phyloP scores from a whole-genome alignment of 2,113 vertebrate species.

The Hydrochoerus hydrochaeris region DNA sequence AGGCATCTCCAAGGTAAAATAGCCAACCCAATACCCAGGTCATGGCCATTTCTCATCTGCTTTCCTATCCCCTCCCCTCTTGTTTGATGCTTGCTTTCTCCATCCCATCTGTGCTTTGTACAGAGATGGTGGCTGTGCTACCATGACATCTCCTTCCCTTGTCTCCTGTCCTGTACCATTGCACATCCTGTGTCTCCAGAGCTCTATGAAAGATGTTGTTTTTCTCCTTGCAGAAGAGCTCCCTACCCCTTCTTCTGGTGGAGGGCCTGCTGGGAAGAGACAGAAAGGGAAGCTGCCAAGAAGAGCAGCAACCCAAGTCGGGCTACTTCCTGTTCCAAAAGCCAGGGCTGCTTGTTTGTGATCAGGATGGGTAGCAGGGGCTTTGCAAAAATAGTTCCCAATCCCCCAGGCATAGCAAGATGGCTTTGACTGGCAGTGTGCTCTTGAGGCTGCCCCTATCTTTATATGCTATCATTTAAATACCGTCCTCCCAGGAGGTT shows the following conservation, averaged over 20 bases:
- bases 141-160: not conserved
- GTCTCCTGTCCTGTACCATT: not conserved
- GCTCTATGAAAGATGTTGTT: not conserved
- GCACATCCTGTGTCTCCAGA: not conserved
- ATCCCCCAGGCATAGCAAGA: fast-evolving
- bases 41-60: not conserved
- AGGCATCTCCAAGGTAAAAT: not conserved
- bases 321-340: constrained; percentile 66
- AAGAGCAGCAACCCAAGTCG: constrained; percentile 4
- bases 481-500: not conserved
- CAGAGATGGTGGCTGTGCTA: not conserved
- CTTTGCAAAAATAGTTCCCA: not conserved
- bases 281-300: constrained; percentile 43
- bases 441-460: not conserved
- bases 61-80: not conserved
- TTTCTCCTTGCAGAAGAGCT: not conserved
- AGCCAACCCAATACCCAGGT: fast-evolving
- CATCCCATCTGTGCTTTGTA: not conserved
- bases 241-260: not conserved
- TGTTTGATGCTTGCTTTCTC: not conserved
- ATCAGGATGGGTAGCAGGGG: not conserved
- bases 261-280: not conserved
- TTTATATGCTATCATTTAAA: not conserved
- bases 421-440: not conserved
- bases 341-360: not conserved